phyloP scores from a whole-genome alignment of 35 echinoderm and acorn worm genomes.

The Holothuria glaberrima region DNA sequence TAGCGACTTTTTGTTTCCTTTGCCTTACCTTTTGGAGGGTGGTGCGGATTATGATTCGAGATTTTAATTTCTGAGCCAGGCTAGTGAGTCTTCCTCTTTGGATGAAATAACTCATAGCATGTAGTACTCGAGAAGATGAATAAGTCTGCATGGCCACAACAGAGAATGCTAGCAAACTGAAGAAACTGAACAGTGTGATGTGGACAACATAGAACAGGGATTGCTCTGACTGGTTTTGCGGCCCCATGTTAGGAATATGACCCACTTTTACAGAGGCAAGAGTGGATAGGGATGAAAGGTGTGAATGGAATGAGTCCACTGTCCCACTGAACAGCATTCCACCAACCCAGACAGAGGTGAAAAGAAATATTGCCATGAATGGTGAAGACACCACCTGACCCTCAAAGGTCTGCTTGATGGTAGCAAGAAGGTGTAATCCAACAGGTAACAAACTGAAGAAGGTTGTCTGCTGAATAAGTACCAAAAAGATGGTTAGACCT shows the following conservation, averaged over 20 bases:
- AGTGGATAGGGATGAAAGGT: not conserved
- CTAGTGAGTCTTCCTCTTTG: not conserved
- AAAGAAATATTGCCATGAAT: not conserved
- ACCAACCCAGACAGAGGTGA: not conserved
- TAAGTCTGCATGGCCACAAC: slow-evolving; percentile 23
- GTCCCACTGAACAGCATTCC: not conserved
- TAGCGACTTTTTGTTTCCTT: not conserved
- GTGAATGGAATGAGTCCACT: not conserved
- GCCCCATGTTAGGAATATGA: not conserved
- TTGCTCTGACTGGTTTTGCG: not conserved
- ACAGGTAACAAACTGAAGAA: not conserved
- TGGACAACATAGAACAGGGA: not conserved
- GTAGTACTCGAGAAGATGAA: not conserved
- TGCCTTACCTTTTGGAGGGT: not conserved
- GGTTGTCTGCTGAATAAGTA: not conserved
- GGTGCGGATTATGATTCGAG: not conserved
- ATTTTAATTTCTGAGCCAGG: not conserved
- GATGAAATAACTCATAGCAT: not conserved
- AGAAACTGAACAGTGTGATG: not conserved
- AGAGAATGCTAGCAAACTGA: not conserved
- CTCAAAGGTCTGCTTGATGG: not conserved
- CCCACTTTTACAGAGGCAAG: not conserved
- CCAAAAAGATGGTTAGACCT: not conserved
- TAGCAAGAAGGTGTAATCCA: not conserved
- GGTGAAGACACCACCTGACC: not conserved